phyloP scores from a whole-genome alignment of 2,797 vertebrate genomes.

The Pogoniulus pusillus region DNA sequence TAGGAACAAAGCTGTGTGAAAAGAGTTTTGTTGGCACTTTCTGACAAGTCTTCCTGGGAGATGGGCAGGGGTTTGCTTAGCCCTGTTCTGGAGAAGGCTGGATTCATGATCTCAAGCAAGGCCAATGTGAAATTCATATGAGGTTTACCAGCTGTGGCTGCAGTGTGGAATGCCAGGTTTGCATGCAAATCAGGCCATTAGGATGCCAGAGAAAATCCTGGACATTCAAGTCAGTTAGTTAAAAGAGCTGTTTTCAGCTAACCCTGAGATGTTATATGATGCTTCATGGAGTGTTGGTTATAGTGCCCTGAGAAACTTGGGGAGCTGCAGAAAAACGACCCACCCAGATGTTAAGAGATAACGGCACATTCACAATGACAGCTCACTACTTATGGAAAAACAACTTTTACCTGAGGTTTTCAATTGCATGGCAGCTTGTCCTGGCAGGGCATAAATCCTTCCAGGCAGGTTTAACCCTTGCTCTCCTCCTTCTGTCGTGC shows the following conservation, averaged over 20 bases:
- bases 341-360: not conserved
- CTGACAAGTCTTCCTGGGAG: not conserved
- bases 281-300: not conserved
- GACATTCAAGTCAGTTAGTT: not conserved
- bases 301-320: not conserved
- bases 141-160: not conserved
- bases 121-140: not conserved
- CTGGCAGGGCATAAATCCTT: too few species aligned
- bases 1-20: not conserved
- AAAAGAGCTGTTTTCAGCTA: not conserved
- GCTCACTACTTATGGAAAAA: too few species aligned
- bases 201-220: not conserved
- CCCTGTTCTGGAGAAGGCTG: not conserved
- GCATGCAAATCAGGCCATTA: not conserved
- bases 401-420: not conserved
- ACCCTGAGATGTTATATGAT: not conserved
- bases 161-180: not conserved
- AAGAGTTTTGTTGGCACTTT: not conserved
- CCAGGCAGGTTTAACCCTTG: too few species aligned
- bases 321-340: not conserved
- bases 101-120: not conserved
- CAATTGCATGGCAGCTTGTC: not conserved
- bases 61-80: not conserved
- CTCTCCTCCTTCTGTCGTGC: too few species aligned
- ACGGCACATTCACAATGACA: not conserved